Base-by-base conservation (phyloP, 2,888 invertebrate species). In the Rhimphoctona megacephalus region DNA sequence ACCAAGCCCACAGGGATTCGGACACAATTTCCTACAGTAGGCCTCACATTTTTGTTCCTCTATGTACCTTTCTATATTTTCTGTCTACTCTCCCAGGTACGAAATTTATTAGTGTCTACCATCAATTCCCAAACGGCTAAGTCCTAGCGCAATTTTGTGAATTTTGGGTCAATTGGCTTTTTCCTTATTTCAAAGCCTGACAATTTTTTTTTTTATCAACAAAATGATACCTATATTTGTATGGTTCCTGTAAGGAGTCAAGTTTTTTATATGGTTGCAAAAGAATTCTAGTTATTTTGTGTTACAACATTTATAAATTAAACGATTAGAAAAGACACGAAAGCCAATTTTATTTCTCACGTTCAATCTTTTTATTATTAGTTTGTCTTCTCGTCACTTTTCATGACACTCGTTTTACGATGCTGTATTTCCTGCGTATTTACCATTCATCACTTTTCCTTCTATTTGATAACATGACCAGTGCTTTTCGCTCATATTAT, bases 1-100 rank as follows among this genome's bases (percentile, higher is more conserved):
- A 69, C 33, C 66, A 74, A 76, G 36, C 66, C 88, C 78, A 83
- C 36, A 39, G 83, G 85, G 87, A 89, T 77, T 84, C 72, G 81
- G 33, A 39, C 78, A 78, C 87, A 81, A 85, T 84, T 85, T 89
- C 66, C 36, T 77, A 76, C 17, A 72, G 64, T 64, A 36, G 80
- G 73, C 85, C 86, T 52, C 57, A 72, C 54, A 72, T 78, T 73
- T 88, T 69, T 76, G 46, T 79, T 17, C 74, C 74, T 54, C 61
- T 22, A 4, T 33, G 8, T 54, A 54, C 64, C 52, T 54, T 25
- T 36, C 54, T 52, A 57, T 73, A 36, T 54, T 8, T 52, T 36
- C 17, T 17, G 25, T 22, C 54, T 52, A 66, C n/a, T 73, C 69
- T 76, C 72, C 72, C 36, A 46, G 30, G 67, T 57, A 57, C 70